These are phyloP conservation scores for Willisornis vidua DNA, from an alignment of 2,113 vertebrate genomes.

Conservation along the genomic window DNA sequence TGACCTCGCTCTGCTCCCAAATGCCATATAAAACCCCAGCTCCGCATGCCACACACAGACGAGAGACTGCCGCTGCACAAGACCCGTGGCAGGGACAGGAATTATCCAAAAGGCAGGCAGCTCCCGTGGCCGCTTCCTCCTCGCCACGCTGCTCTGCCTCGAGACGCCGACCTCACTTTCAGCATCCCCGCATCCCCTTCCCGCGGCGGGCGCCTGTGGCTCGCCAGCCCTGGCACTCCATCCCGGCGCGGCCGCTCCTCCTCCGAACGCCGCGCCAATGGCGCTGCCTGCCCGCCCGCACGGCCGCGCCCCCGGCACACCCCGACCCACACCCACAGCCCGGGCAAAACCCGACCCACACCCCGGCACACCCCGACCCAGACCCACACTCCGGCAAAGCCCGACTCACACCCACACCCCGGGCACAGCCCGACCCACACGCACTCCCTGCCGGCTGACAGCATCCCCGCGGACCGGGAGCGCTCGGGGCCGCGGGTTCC, in stretches of 20 bases:
- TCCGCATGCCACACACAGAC: background rate
- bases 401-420: background rate
- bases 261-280: slow-evolving; percentile 12
- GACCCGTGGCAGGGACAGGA: background rate
- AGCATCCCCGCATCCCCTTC: background rate
- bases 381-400: too few species aligned
- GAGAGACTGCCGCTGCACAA: background rate
- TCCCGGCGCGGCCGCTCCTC: slow-evolving; percentile 47
- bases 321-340: too few species aligned
- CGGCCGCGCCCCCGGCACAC: background rate
- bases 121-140: background rate
- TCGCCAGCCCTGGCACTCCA: background rate
- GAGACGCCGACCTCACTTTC: background rate
- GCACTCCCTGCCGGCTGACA: background rate
- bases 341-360: too few species aligned
- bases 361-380: too few species aligned
- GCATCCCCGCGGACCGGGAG: background rate
- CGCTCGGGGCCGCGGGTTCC: background rate
- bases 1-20: slow-evolving; percentile 4
- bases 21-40: slow-evolving; percentile 5
- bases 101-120: background rate
- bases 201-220: background rate
- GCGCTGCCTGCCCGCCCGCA: background rate
- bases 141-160: slow-evolving; percentile 1
- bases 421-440: background rate